Conservation (phyloP, 2,888 invertebrate species). For the Chrysina gloriosa region DNA sequence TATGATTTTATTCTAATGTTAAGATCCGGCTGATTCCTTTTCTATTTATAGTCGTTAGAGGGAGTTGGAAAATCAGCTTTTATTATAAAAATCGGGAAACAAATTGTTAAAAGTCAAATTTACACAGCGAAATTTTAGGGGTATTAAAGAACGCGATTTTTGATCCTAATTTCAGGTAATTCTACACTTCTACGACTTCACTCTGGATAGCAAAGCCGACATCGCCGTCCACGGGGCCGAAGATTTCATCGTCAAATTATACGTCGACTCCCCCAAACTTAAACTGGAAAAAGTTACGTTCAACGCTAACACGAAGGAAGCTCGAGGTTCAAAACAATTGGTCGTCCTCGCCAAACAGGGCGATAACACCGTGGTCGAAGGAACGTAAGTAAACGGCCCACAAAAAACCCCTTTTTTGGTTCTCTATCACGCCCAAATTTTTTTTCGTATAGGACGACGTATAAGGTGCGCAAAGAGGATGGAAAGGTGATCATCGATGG, state of each 20-base stretch:
- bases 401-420: too few species aligned
- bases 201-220: constrained; percentile 68
- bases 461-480: constrained; percentile 77
- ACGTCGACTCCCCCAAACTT: constrained; percentile 73
- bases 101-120: too few species aligned
- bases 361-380: constrained; percentile 75
- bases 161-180: background rate
- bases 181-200: constrained; percentile 61
- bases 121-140: too few species aligned
- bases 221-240: constrained; percentile 72
- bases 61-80: too few species aligned
- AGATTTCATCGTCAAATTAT: constrained; percentile 72
- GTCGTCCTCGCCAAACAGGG: constrained; percentile 74
- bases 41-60: too few species aligned
- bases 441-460: constrained; percentile 69
- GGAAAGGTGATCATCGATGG: constrained; percentile 81
- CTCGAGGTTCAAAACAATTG: constrained; percentile 72
- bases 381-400: constrained; percentile 67
- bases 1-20: too few species aligned
- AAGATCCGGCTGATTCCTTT: too few species aligned
- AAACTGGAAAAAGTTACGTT: constrained; percentile 74
- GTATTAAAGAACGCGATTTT: background rate
- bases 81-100: too few species aligned
- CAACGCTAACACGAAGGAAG: constrained; percentile 73
- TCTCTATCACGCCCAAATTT: background rate